Percentiles rank a stretch among this genome's conserved stretches.
Conservation (phyloP, 2,888 invertebrate species). For the Drosophila formosana region DNA sequence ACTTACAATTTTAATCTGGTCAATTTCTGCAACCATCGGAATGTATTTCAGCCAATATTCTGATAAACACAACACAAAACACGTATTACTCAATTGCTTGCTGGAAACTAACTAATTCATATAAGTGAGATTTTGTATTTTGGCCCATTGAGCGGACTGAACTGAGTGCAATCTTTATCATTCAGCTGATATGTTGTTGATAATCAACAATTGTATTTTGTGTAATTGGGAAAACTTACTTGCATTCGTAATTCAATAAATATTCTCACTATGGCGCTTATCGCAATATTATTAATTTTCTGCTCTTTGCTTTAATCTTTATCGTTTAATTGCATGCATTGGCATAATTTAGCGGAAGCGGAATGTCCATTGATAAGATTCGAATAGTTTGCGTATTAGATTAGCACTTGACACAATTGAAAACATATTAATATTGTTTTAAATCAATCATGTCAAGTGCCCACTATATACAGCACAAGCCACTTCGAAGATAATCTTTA, state of each 20-base stretch:
- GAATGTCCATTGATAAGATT: constrained; percentile 35
- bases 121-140: constrained; percentile 22
- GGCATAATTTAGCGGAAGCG: constrained; percentile 18
- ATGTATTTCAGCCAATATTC: constrained; percentile 7
- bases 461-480: neutral
- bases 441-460: neutral
- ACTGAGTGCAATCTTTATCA: constrained; percentile 23
- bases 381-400: constrained; percentile 21
- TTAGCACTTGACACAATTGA: neutral
- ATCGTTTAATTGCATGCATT: constrained; percentile 29
- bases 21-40: constrained; percentile 45
- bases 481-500: neutral
- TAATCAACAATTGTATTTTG: constrained; percentile 43
- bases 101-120: constrained; percentile 36
- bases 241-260: constrained; percentile 47
- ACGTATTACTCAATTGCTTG: constrained; percentile 29
- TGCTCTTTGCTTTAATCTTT: constrained; percentile 34
- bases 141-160: constrained; percentile 9
- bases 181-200: constrained; percentile 56
- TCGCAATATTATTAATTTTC: constrained; percentile 19
- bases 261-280: constrained; percentile 37
- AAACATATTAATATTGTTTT: constrained; percentile 1
- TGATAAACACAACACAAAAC: constrained; percentile 12
- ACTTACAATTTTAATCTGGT: constrained; percentile 54
- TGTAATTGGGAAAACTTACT: constrained; percentile 23